These are phyloP conservation scores for Drosophila chauvacae DNA, from an alignment of 1,140 invertebrate species.

Conservation along the genomic window DNA sequence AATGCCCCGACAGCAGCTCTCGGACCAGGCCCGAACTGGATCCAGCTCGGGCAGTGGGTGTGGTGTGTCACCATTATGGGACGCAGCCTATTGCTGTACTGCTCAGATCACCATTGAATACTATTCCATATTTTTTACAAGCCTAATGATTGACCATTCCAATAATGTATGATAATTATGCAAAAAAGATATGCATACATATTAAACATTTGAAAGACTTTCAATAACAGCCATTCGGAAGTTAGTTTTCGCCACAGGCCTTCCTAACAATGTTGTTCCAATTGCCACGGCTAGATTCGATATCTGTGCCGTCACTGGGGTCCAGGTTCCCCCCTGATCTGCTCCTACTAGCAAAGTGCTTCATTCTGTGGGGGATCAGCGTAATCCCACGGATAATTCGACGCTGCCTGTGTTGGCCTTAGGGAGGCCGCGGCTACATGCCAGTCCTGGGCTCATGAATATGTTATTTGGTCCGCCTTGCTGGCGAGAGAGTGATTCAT, in stretches of 20 bases:
- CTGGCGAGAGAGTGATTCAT: slow-evolving; percentile 68
- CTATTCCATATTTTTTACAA: not conserved
- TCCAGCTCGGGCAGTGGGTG: slow-evolving; percentile 1
- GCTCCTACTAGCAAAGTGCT: slow-evolving; percentile 12
- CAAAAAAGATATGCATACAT: not conserved
- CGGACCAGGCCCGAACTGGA: not conserved
- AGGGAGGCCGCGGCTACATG: not conserved
- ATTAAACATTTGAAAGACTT: not conserved
- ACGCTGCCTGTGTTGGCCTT: slow-evolving; percentile 20
- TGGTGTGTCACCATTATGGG: slow-evolving; percentile 25
- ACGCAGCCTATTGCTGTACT: not conserved
- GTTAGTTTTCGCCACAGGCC: slow-evolving; percentile 2
- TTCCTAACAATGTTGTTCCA: slow-evolving; percentile 14
- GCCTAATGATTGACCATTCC: not conserved
- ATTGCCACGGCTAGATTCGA: slow-evolving; percentile 1
- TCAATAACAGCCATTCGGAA: slow-evolving; percentile 6
- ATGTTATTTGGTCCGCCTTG: slow-evolving; percentile 25
- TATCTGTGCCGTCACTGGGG: not conserved
- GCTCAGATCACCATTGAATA: not conserved
- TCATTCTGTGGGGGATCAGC: slow-evolving; percentile 16
- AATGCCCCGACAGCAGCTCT: not conserved
- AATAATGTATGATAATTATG: not conserved
- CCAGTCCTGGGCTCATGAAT: slow-evolving; percentile 14
- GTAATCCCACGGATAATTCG: not conserved
- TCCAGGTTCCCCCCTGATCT: slow-evolving; percentile 8